These are phyloP conservation scores for Acanthopagrus latus DNA, from an alignment of 2,797 vertebrate species.

Conservation along the genomic window DNA sequence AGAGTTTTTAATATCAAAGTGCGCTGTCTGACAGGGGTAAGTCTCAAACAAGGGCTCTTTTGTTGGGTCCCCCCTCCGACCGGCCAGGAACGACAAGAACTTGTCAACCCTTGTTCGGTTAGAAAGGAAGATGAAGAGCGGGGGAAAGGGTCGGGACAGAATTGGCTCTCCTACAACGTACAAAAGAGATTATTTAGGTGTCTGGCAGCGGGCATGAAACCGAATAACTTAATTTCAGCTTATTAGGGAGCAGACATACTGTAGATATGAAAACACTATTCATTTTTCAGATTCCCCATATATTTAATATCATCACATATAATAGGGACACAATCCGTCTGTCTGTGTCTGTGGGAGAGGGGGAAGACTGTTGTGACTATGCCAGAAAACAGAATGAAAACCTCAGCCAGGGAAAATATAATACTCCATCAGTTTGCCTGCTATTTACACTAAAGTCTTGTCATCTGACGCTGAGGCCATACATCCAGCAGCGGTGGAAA, in stretches of 20 bases:
- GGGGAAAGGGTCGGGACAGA: constrained; percentile 61
- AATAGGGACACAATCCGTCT: constrained; percentile 56
- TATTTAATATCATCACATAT: constrained; percentile 67
- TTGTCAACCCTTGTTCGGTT: constrained; percentile 77
- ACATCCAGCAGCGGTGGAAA: neutral
- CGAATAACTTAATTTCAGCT: constrained; percentile 87
- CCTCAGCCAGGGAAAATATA: constrained; percentile 36
- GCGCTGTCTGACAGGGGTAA: constrained; percentile 79
- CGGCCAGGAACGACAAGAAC: constrained; percentile 77
- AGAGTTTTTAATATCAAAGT: constrained; percentile 87
- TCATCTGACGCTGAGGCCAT: constrained; percentile 24
- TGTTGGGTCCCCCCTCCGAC: constrained; percentile 77
- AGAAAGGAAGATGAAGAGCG: constrained; percentile 77
- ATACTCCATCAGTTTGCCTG: constrained; percentile 30
- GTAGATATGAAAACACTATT: constrained; percentile 73
- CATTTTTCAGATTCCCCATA: constrained; percentile 77
- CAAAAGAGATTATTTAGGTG: constrained; percentile 79
- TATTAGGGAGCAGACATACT: constrained; percentile 69
- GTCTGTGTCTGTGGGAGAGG: constrained; percentile 44
- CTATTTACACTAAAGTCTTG: constrained; percentile 33
- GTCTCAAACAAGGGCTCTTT: constrained; percentile 76
- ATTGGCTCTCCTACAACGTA: constrained; percentile 69
- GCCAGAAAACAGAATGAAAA: constrained; percentile 51
- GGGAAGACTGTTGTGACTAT: constrained; percentile 36
- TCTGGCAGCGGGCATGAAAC: constrained; percentile 83